phyloP scores from a whole-genome alignment of 2,113 vertebrate species.

The Cryptomyrus ogoouensis region DNA sequence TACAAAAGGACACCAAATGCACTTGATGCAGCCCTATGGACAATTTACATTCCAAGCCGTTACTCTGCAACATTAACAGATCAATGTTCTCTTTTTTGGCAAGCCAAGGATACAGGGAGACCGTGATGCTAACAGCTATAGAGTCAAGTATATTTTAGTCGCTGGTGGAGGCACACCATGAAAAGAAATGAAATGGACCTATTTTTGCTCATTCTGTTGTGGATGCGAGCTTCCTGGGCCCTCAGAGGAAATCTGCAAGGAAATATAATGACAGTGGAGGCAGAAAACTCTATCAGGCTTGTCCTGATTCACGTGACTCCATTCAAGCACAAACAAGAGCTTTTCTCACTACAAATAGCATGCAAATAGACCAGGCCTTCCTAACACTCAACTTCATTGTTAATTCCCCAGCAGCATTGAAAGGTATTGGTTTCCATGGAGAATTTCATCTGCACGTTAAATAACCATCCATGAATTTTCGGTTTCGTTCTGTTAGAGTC shows the following conservation, averaged over 20 bases:
- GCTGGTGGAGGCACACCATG: neutral
- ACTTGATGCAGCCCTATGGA: neutral
- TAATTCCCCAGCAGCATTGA: neutral
- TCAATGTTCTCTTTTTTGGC: neutral
- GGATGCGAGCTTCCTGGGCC: neutral
- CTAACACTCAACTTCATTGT: neutral
- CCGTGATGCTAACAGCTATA: neutral
- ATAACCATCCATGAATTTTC: neutral
- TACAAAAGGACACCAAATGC: neutral
- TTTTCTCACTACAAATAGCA: neutral
- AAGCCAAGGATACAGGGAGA: neutral
- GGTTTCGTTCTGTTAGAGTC: neutral
- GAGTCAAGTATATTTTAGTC: neutral
- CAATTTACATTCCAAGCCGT: neutral
- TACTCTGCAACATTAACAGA: neutral
- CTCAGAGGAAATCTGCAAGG: neutral
- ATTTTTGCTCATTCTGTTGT: neutral
- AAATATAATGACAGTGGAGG: neutral
- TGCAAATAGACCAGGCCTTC: neutral
- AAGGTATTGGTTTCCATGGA: neutral
- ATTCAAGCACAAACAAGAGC: neutral
- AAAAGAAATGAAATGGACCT: neutral
- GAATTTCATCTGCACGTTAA: neutral
- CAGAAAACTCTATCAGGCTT: neutral
- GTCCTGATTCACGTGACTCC: neutral